Evolutionary conservation across 2,797 vertebrate genomes (phyloP), one percentile per base, ranked within the genome.

Genomic region (Holocentrus rufus): DNA sequence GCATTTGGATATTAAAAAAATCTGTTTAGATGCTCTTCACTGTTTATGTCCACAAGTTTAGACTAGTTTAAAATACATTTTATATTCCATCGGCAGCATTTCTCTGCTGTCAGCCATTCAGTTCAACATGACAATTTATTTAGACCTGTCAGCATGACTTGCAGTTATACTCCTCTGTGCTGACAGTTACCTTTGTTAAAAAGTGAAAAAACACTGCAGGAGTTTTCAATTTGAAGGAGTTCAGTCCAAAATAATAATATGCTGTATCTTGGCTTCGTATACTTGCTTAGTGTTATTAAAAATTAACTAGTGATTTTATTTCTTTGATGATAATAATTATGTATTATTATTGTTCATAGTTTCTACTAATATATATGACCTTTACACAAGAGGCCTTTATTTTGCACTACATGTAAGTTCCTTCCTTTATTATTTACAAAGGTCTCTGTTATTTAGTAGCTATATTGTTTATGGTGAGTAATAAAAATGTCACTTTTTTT

Each of bases 41-140:
- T 55, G 53, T 65, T 80, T 72, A 3, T 25, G 18, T 44, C 52
- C 50, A 52, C 4, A n/a, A 52, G 49, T 47, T 34, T 46, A 54
- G 55, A 49, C 17, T 50, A 72, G 13, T 65, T 42, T 53, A 56
- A 54, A 70, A 70, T 25, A 56, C 3, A 67, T 61, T 71, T 69
- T 1, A 64, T 42, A 69, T 65, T 62, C 4, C 62, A 64, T 42
- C 36, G 13, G 64, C 67, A 42, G 6, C 31, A 22, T 55, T 22
- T 22, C 14, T 63, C 49, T 59, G 47, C 69, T 22, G 59, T 44
- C 3, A 4, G 46, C 50, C 25, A 49, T 57, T 77, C 4, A 49
- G 15, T 49, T 69, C 31, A 54, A 69, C 23, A 54, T 52, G 53
- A 27, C 23, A 66, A 39, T 67, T 67, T 52, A 47, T 15, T 63